Conservation (phyloP, 2,113 vertebrate genomes). For the Oenanthe oenanthe region DNA sequence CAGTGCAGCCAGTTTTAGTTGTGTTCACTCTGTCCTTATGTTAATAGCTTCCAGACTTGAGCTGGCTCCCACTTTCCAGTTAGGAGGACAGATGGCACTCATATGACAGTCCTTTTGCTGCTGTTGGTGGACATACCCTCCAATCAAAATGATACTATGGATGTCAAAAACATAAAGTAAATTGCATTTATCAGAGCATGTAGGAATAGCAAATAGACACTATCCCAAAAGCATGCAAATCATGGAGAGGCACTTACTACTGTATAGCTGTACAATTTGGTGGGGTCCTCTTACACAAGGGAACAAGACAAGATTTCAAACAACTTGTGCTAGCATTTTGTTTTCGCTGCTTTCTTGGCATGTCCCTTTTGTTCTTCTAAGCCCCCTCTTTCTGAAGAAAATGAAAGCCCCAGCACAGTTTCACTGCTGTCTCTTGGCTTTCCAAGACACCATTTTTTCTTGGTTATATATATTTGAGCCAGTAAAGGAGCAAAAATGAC, state of each 20-base stretch:
- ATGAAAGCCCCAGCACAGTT: background rate
- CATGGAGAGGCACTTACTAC: background rate
- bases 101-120: background rate
- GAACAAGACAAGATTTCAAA: background rate
- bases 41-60: background rate
- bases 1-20: background rate
- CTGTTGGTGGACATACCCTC: background rate
- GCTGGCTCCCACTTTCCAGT: background rate
- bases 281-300: background rate
- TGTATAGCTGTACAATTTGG: background rate
- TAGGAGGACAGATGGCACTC: background rate
- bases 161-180: background rate
- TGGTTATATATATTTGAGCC: background rate
- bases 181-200: rapidly evolving
- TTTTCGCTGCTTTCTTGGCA: background rate
- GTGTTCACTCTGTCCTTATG: background rate
- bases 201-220: background rate
- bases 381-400: background rate
- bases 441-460: background rate
- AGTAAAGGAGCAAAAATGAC: background rate
- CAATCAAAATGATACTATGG: background rate
- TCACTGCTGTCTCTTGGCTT: background rate
- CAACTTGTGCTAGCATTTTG: rapidly evolving
- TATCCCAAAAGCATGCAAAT: background rate
- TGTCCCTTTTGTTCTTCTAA: background rate